These are phyloP conservation scores for Babyrousa celebensis DNA, from an alignment of 2,797 vertebrate species.

Conservation along the genomic window DNA sequence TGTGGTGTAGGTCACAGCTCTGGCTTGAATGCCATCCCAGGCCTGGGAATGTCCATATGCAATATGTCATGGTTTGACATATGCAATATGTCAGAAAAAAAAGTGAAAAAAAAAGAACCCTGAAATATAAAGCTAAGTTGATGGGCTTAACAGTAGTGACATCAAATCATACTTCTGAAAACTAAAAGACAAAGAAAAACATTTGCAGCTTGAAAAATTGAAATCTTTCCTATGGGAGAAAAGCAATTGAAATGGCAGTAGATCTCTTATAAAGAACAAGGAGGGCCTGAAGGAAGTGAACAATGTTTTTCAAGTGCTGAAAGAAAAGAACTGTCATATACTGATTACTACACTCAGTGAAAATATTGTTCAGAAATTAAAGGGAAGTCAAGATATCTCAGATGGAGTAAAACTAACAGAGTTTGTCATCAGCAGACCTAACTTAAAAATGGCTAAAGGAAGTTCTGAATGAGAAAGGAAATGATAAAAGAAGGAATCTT, in stretches of 20 bases:
- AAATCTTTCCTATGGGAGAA: neutral
- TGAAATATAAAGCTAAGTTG: neutral
- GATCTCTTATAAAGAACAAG: conserved; percentile 12
- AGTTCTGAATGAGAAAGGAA: neutral
- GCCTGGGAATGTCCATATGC: too few species aligned
- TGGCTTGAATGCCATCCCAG: too few species aligned
- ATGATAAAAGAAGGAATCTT: conserved; percentile 18
- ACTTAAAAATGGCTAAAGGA: conserved; percentile 4
- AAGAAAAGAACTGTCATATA: conserved; percentile 9
- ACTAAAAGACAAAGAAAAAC: neutral
- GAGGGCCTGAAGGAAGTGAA: neutral
- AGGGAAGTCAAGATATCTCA: neutral
- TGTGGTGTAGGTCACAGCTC: too few species aligned
- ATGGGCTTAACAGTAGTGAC: neutral
- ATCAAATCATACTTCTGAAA: conserved; percentile 18
- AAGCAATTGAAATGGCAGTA: neutral
- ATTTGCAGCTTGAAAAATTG: conserved; percentile 10
- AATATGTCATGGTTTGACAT: too few species aligned
- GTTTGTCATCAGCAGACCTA: conserved; percentile 1
- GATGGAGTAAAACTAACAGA: neutral
- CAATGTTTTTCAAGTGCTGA: neutral
- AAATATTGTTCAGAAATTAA: conserved; percentile 19
- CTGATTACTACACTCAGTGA: neutral
- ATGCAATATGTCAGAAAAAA: too few species aligned
- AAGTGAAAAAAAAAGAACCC: neutral